These are phyloP conservation scores for Melitaea cinxia DNA, from an alignment of 1,140 invertebrate species.

Conservation along the genomic window DNA sequence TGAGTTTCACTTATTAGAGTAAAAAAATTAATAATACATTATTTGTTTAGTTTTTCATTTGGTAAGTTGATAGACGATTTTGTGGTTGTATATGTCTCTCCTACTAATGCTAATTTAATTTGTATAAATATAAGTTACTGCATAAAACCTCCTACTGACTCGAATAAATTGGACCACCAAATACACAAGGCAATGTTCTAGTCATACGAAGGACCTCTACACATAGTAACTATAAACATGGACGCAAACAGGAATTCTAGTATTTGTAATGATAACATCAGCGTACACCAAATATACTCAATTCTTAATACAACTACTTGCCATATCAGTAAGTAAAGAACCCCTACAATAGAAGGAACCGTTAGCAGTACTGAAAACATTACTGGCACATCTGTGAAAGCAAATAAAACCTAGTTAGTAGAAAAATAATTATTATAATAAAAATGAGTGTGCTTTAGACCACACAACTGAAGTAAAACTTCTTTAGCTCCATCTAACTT, in stretches of 20 bases:
- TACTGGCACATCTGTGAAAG: constrained; percentile 86
- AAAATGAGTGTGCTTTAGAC: too few species aligned
- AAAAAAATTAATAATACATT: too few species aligned
- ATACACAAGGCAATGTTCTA: constrained; percentile 38
- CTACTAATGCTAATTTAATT: constrained; percentile 2
- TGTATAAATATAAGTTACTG: constrained; percentile 5
- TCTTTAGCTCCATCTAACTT: too few species aligned
- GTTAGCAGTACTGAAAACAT: constrained; percentile 90
- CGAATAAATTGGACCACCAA: constrained; percentile 1
- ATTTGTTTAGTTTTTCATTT: too few species aligned
- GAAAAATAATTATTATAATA: background rate
- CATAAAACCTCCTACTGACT: background rate
- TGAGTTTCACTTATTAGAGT: too few species aligned
- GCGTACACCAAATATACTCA: constrained; percentile 92
- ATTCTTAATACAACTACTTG: constrained; percentile 92
- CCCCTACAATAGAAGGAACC: constrained; percentile 89
- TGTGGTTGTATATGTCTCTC: too few species aligned
- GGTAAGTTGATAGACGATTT: too few species aligned
- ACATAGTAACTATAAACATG: constrained; percentile 88
- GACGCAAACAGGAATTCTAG: constrained; percentile 90
- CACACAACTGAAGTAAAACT: too few species aligned
- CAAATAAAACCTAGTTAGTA: background rate
- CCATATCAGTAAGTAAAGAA: constrained; percentile 91
- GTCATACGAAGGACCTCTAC: constrained; percentile 83
- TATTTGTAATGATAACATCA: constrained; percentile 89